Evolutionary conservation across 1,140 invertebrate species (phyloP).

Genomic region (Sitophilus oryzae): DNA sequence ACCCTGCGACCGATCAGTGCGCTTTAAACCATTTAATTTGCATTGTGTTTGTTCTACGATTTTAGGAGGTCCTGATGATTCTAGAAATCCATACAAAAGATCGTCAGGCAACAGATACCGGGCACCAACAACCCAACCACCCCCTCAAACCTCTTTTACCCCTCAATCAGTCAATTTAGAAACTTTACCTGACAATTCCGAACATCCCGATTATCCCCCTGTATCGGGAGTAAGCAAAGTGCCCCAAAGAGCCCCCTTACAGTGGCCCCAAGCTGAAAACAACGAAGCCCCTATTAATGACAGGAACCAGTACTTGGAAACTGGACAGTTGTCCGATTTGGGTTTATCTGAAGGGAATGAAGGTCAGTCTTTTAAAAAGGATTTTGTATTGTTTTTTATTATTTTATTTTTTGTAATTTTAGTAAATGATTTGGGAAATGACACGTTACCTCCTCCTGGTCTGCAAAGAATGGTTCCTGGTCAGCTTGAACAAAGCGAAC

Average conservation of each 20-base stretch:
- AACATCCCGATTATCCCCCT: constrained; percentile 49
- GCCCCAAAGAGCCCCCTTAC: constrained; percentile 9
- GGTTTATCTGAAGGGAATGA: constrained; percentile 43
- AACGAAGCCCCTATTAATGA: constrained; percentile 59
- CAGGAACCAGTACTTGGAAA: constrained; percentile 66
- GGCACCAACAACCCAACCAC: constrained; percentile 13
- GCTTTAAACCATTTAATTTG: too few species aligned
- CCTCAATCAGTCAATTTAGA: constrained; percentile 50
- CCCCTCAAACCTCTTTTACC: constrained; percentile 7
- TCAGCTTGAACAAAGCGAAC: constrained; percentile 52
- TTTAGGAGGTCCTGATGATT: constrained; percentile 23
- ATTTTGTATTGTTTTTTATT: too few species aligned
- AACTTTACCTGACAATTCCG: constrained; percentile 59
- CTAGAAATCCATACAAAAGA: constrained; percentile 43
- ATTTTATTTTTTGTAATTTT: too few species aligned
- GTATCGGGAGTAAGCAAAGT: background rate
- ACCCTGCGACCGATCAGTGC: too few species aligned
- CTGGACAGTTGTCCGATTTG: constrained; percentile 58
- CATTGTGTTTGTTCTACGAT: too few species aligned
- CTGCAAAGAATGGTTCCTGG: constrained; percentile 58
- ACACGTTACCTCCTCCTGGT: constrained; percentile 54
- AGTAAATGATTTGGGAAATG: constrained; percentile 19
- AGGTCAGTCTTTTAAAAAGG: constrained; percentile 1
- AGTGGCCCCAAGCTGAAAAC: constrained; percentile 47
- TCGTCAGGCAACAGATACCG: constrained; percentile 37